These are phyloP conservation scores for Caradrina clavipalpis DNA, from an alignment of 2,888 invertebrate species.

Conservation along the genomic window DNA sequence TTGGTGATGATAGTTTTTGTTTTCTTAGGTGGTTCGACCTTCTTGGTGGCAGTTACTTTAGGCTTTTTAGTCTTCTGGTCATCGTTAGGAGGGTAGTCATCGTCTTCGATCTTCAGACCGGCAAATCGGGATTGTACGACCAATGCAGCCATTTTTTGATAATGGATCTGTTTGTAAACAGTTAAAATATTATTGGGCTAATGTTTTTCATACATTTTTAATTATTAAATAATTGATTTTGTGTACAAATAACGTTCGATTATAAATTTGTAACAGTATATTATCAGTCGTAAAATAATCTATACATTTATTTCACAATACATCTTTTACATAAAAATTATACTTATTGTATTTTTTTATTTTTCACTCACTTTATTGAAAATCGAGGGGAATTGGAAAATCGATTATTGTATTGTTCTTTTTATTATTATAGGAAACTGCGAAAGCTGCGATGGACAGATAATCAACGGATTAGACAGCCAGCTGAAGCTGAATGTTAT, in stretches of 20 bases:
- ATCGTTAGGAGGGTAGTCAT: conserved; percentile 87
- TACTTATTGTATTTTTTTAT: background rate
- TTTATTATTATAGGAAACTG: conserved; percentile 43
- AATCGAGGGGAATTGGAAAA: conserved; percentile 20
- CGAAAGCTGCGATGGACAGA: conserved; percentile 46
- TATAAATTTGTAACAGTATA: background rate
- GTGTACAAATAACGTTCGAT: background rate
- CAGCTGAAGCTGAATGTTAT: conserved; percentile 30
- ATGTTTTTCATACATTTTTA: background rate
- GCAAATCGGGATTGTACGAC: conserved; percentile 94
- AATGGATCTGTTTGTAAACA: conserved; percentile 45
- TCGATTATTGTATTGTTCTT: conserved; percentile 29
- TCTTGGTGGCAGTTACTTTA: conserved; percentile 77
- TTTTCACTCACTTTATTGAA: conserved; percentile 41
- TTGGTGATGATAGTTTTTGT: conserved; percentile 73
- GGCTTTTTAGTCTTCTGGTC: conserved; percentile 84
- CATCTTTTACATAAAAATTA: background rate
- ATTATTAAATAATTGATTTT: conserved; percentile 4
- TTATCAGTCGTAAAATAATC: background rate
- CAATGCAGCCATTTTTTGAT: conserved; percentile 90
- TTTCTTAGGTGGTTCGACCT: conserved; percentile 82
- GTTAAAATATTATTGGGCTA: background rate
- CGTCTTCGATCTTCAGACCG: conserved; percentile 94
- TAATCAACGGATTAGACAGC: conserved; percentile 41
- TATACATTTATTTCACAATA: background rate